Evolutionary conservation across 2,888 invertebrate species (phyloP).

Genomic region (Cryptus armator): DNA sequence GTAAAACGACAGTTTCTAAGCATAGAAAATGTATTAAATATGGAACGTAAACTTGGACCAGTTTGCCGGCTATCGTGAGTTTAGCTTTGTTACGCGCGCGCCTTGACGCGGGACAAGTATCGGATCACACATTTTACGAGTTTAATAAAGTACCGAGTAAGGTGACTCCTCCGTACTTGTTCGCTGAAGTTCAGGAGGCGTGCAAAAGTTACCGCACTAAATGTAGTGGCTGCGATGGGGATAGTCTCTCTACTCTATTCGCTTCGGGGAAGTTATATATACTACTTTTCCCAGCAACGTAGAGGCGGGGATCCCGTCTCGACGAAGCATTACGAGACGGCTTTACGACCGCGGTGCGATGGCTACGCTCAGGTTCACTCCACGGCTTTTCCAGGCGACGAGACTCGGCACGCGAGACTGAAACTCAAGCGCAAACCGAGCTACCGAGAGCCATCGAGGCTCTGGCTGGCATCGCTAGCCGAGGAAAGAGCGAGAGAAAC

Average conservation of each 20-base stretch:
- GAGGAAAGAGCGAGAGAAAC: slow-evolving; percentile 25
- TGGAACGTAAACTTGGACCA: background rate
- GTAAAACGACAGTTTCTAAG: no score
- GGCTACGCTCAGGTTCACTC: slow-evolving; percentile 26
- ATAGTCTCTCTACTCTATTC: slow-evolving; percentile 12
- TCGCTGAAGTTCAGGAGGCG: slow-evolving; percentile 39
- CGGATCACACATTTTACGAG: slow-evolving; percentile 58
- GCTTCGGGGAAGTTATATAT: slow-evolving; percentile 21
- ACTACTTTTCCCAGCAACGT: slow-evolving; percentile 14
- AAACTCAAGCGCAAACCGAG: slow-evolving; percentile 1
- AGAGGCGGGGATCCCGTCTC: slow-evolving; percentile 24
- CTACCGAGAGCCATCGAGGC: slow-evolving; percentile 1
- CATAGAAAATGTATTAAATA: no score
- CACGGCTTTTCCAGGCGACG: slow-evolving; percentile 46
- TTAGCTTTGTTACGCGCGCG: background rate
- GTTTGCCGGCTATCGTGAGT: background rate
- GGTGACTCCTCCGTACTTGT: slow-evolving; percentile 39
- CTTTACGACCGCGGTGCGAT: slow-evolving; percentile 52
- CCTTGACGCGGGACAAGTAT: slow-evolving; percentile 21
- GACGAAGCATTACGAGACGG: slow-evolving; percentile 54
- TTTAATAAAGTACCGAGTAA: slow-evolving; percentile 59
- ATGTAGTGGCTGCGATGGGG: slow-evolving; percentile 14
- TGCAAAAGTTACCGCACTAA: slow-evolving; percentile 39
- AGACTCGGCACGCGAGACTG: slow-evolving; percentile 28
- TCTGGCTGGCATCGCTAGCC: background rate